Evolutionary conservation across 2,797 vertebrate genomes (phyloP).

Genomic region (Arremon aurantiirostris): DNA sequence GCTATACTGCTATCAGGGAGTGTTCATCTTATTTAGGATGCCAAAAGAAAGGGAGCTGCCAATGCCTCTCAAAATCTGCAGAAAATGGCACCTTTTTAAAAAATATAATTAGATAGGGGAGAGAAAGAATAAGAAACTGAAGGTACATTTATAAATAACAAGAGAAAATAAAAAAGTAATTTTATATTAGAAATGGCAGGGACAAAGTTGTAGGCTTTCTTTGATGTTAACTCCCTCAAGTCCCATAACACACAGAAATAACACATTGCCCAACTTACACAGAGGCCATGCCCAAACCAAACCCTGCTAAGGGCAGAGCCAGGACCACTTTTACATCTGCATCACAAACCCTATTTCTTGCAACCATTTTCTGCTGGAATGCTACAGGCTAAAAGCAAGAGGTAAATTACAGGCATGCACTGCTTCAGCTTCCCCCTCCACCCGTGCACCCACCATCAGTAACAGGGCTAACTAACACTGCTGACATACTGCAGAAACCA

Average conservation of each 20-base stretch:
- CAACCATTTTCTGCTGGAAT: background rate
- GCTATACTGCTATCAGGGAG: background rate
- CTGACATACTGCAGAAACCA: background rate
- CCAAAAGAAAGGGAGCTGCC: background rate
- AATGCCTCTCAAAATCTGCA: background rate
- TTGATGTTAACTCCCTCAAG: background rate
- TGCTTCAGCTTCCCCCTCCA: background rate
- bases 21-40: background rate
- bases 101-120: background rate
- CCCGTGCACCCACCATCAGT: no score
- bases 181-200: background rate
- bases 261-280: background rate
- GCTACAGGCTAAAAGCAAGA: background rate
- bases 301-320: background rate
- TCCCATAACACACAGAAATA: background rate
- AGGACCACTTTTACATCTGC: background rate
- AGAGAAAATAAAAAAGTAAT: background rate
- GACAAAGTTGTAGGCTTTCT: background rate
- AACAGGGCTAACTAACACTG: no score
- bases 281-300: background rate
- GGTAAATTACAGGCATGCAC: rapidly evolving
- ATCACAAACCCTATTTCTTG: background rate
- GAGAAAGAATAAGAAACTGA: background rate
- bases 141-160: background rate
- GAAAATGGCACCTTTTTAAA: background rate